phyloP scores from a whole-genome alignment of 2,113 vertebrate species.

The Steatornis caripensis region DNA sequence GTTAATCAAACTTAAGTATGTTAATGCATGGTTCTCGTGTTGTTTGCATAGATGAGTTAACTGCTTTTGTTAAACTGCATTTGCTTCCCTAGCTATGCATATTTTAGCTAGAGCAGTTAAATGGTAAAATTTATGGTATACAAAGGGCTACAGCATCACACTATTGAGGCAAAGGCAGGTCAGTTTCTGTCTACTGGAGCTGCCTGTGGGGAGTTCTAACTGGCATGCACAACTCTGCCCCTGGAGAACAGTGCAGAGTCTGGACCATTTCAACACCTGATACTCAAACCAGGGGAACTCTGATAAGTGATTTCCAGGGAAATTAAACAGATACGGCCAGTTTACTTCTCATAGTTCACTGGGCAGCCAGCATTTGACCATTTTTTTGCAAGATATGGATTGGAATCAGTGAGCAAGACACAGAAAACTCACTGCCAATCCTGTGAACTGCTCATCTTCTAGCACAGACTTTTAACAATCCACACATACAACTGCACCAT shows the following conservation, averaged over 20 bases:
- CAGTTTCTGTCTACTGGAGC: neutral
- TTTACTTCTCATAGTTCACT: neutral
- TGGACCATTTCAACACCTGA: neutral
- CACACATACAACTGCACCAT: neutral
- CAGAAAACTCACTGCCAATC: neutral
- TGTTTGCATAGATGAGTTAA: neutral
- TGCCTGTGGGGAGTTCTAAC: neutral
- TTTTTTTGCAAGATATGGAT: neutral
- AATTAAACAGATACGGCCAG: neutral
- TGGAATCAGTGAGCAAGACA: neutral
- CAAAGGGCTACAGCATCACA: neutral
- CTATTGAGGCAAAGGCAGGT: neutral
- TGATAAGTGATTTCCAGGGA: neutral
- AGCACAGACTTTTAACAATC: neutral
- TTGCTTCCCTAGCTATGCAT: neutral
- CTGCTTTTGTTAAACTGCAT: neutral
- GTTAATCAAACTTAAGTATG: conserved; percentile 42
- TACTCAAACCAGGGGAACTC: neutral
- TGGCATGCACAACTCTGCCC: fast-evolving
- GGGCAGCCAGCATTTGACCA: neutral
- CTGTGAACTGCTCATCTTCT: neutral
- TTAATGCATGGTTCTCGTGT: neutral
- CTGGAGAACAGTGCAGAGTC: neutral
- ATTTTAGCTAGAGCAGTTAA: neutral
- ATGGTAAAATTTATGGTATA: neutral